A percentile compares a stretch with the other conserved stretches of the same genome.
Evolutionary conservation across 2,113 vertebrate species (phyloP).

Genomic region (Holacanthus passer): DNA sequence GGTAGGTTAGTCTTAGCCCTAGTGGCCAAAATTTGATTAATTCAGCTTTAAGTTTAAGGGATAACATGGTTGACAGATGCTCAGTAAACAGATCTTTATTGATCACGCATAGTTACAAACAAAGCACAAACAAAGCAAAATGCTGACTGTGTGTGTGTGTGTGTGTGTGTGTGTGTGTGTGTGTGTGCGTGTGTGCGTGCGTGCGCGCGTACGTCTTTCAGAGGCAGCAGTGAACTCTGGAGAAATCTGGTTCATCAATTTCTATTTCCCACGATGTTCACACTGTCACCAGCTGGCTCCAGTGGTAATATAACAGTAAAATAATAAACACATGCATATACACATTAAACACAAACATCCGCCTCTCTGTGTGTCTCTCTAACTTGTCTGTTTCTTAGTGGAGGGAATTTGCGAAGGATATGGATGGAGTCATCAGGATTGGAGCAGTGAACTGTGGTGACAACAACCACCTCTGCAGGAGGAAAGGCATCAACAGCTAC

Average conservation of each 20-base stretch:
- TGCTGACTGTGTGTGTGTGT: not conserved
- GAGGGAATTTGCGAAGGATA: constrained; percentile 97
- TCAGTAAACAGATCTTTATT: too few relatives aligned
- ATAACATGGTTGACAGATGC: too few relatives aligned
- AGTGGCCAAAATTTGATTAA: too few relatives aligned
- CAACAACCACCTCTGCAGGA: constrained; percentile 93
- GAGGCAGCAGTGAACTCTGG: constrained; percentile 94
- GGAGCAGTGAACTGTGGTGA: constrained; percentile 98
- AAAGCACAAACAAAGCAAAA: too few relatives aligned
- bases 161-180: not conserved
- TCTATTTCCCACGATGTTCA: constrained; percentile 96
- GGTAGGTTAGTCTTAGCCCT: too few relatives aligned
- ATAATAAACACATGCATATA: not conserved
- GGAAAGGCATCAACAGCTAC: constrained; percentile 94
- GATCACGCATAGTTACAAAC: too few relatives aligned
- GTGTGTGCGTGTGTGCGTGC: not conserved
- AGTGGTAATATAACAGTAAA: constrained; percentile 82
- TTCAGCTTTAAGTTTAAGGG: too few relatives aligned
- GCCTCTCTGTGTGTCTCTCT: too few relatives aligned
- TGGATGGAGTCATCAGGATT: constrained; percentile 95
- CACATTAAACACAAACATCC: not conserved
- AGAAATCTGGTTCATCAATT: constrained; percentile 99
- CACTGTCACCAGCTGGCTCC: constrained; percentile 98
- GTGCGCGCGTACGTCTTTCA: constrained; percentile 51
- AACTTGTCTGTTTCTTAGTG: constrained; percentile 83